A percentile compares a stretch with the other conserved stretches of the same genome.
Evolutionary conservation across 2,888 invertebrate species (phyloP).

Genomic region (Thyatira batis): DNA sequence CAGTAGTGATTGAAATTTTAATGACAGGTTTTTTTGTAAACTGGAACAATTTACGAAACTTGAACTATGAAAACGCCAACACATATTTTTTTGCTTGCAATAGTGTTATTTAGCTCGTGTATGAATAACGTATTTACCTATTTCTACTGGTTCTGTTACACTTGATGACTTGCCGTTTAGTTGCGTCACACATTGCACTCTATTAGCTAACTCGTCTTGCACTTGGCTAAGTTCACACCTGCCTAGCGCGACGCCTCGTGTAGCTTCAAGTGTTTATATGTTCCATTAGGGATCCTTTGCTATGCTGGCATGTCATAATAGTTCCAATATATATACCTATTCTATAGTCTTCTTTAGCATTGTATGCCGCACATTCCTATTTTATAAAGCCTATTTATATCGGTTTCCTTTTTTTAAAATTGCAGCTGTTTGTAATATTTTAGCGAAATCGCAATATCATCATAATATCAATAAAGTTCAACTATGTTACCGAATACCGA

Average conservation of each 20-base stretch:
- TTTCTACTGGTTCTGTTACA: slow-evolving; percentile 26
- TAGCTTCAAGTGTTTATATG: slow-evolving; percentile 11
- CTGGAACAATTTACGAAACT: slow-evolving; percentile 1
- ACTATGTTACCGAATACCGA: not conserved
- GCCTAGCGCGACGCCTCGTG: slow-evolving; percentile 4
- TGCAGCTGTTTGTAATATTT: not conserved
- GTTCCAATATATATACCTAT: no score
- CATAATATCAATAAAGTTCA: not conserved
- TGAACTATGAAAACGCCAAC: not conserved
- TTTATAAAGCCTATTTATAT: slow-evolving; percentile 5
- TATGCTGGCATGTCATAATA: slow-evolving; percentile 24
- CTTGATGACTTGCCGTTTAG: slow-evolving; percentile 12
- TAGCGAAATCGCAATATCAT: not conserved
- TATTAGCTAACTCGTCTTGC: slow-evolving; percentile 17
- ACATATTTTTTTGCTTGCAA: not conserved
- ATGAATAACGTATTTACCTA: slow-evolving; percentile 10
- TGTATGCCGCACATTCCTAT: no score
- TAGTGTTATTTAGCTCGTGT: slow-evolving; percentile 17
- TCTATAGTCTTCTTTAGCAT: no score
- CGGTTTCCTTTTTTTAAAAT: slow-evolving; percentile 10
- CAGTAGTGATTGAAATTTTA: not conserved
- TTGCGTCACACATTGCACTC: slow-evolving; percentile 24
- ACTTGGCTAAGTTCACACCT: slow-evolving; percentile 19
- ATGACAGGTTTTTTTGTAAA: not conserved
- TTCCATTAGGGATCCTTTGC: slow-evolving; percentile 29